Evolutionary conservation across 1,140 invertebrate genomes (phyloP).

Genomic region (Aricia agestis): DNA sequence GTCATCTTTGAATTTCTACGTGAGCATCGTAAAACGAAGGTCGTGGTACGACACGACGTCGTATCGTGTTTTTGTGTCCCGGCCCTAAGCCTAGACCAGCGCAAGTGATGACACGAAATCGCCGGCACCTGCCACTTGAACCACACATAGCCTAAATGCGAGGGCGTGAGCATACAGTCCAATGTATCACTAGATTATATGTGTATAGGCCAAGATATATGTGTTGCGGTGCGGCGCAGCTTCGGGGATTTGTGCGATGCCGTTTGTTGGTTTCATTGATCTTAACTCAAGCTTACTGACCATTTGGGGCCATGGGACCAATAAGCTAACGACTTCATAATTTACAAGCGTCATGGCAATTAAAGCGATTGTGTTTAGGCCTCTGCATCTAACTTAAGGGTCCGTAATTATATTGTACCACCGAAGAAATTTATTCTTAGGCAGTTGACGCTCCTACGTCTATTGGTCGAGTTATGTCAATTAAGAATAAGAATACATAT

Average conservation of each 20-base stretch:
- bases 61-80: too few species aligned
- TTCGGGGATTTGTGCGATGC: slow-evolving; percentile 38
- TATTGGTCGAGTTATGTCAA: too few species aligned
- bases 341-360: neutral
- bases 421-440: too few species aligned
- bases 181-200: slow-evolving; percentile 67
- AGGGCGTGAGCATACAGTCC: slow-evolving; percentile 57
- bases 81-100: too few species aligned
- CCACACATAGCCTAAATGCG: slow-evolving; percentile 45
- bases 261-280: slow-evolving; percentile 36
- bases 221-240: slow-evolving; percentile 42
- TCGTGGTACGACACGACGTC: too few species aligned
- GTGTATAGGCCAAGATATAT: slow-evolving; percentile 52
- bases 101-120: neutral
- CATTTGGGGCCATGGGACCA: neutral
- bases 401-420: too few species aligned
- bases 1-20: too few species aligned
- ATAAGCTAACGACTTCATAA: neutral
- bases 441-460: too few species aligned
- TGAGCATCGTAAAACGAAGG: too few species aligned
- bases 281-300: slow-evolving; percentile 28
- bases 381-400: too few species aligned
- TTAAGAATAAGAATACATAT: too few species aligned
- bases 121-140: slow-evolving; percentile 25
- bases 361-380: too few species aligned